Conservation (phyloP, 2,113 vertebrate species). For the Python bivittatus region DNA sequence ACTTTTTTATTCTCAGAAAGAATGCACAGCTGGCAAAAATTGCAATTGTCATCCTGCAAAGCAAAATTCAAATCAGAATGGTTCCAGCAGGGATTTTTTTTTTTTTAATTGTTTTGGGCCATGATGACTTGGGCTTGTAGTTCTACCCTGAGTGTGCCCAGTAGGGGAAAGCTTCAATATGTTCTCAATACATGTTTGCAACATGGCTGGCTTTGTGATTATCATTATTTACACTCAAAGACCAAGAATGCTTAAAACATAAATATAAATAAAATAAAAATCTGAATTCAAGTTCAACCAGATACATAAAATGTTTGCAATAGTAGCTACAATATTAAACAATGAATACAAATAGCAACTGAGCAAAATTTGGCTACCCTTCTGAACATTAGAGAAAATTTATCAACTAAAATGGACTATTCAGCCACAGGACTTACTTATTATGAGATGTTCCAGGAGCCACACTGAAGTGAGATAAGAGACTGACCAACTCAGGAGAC, state of each 20-base stretch:
- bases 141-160: background rate
- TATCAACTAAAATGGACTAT: background rate
- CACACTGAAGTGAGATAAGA: background rate
- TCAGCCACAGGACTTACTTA: background rate
- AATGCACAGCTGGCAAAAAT: conserved; percentile 76
- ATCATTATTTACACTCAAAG: background rate
- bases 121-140: background rate
- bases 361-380: background rate
- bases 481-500: background rate
- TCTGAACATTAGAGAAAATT: background rate
- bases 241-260: background rate
- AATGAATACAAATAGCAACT: background rate
- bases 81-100: background rate
- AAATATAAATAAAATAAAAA: background rate
- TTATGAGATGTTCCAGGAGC: background rate
- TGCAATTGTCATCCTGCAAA: conserved; percentile 63
- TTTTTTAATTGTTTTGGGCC: background rate
- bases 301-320: background rate
- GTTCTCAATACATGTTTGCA: background rate
- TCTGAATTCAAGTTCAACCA: background rate
- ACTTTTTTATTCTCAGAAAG: conserved; percentile 75
- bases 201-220: background rate
- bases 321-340: background rate
- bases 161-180: background rate
- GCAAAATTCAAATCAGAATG: conserved; percentile 32